Conservation (phyloP, 2,113 vertebrate species). For the Ramphastos sulfuratus region DNA sequence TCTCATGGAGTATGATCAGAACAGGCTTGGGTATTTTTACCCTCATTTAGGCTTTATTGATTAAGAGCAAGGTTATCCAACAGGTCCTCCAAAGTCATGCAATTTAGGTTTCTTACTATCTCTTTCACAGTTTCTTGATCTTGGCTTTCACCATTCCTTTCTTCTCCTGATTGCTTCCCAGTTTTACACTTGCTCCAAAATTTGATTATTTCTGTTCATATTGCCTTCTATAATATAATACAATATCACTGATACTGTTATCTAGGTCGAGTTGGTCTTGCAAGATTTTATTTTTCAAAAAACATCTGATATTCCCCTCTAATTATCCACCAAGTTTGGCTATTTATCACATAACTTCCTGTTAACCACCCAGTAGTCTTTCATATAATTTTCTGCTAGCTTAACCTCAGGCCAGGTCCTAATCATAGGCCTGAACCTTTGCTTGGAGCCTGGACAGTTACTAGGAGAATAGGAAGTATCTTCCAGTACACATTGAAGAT, state of each 20-base stretch:
- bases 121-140: not conserved
- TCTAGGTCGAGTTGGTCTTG: not conserved
- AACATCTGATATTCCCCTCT: not conserved
- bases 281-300: not conserved
- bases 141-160: not conserved
- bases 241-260: not conserved
- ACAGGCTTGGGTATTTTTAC: not conserved
- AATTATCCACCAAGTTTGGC: not conserved
- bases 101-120: not conserved
- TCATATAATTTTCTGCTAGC: not conserved
- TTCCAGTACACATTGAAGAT: not conserved
- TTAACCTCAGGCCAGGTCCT: not conserved
- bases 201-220: not conserved
- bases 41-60: not conserved
- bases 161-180: fast-evolving
- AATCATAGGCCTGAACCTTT: not conserved
- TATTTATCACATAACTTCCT: not conserved
- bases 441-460: not conserved
- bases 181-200: not conserved
- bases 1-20: not conserved
- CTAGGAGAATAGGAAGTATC: not conserved
- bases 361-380: not conserved
- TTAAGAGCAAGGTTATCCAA: not conserved
- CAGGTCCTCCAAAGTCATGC: not conserved
- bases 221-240: not conserved